Percentiles rank a stretch among this genome's conserved stretches.
These are phyloP conservation scores for Reinhardtius hippoglossoides DNA, from an alignment of 2,113 vertebrate genomes.

Conservation along the genomic window DNA sequence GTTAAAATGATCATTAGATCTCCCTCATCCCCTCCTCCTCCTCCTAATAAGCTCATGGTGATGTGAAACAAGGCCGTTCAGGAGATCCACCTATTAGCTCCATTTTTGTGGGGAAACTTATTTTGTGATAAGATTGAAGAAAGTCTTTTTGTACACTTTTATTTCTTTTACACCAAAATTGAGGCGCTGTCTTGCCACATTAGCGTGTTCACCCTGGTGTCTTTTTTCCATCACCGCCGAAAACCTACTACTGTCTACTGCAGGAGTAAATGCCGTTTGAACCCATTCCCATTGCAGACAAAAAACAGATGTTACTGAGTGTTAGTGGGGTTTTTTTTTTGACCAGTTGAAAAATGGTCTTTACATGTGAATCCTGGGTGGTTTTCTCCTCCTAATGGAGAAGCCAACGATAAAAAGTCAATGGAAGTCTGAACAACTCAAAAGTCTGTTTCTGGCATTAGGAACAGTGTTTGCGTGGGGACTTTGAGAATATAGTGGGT, in stretches of 20 bases:
- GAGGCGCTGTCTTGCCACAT: not conserved
- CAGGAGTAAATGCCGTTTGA: conserved; percentile 6
- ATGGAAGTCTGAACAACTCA: conserved; percentile 57
- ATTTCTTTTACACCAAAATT: too few relatives aligned
- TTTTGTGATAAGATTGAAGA: not conserved
- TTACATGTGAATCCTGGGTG: conserved; percentile 60
- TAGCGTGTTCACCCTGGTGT: not conserved
- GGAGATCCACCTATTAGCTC: conserved; percentile 48
- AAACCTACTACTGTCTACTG: too few relatives aligned
- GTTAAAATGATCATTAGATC: conserved; percentile 43
- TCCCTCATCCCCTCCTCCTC: conserved; percentile 17
- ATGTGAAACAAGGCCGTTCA: conserved; percentile 25
- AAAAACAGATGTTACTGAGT: not conserved
- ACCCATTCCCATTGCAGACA: conserved; percentile 8
- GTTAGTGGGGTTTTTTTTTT: conserved; percentile 39
- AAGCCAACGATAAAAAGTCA: conserved; percentile 64
- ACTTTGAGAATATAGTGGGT: conserved; percentile 41
- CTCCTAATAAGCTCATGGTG: conserved; percentile 27
- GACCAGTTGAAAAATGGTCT: conserved; percentile 49
- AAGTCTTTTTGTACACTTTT: too few relatives aligned
- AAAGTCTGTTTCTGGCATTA: conserved; percentile 41
- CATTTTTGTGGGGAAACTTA: conserved; percentile 18
- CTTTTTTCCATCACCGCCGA: not conserved
- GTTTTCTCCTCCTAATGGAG: conserved; percentile 71
- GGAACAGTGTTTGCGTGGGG: conserved; percentile 26